Evolutionary conservation across 2,888 invertebrate species (phyloP).

Genomic region (Nomada ruficornis): DNA sequence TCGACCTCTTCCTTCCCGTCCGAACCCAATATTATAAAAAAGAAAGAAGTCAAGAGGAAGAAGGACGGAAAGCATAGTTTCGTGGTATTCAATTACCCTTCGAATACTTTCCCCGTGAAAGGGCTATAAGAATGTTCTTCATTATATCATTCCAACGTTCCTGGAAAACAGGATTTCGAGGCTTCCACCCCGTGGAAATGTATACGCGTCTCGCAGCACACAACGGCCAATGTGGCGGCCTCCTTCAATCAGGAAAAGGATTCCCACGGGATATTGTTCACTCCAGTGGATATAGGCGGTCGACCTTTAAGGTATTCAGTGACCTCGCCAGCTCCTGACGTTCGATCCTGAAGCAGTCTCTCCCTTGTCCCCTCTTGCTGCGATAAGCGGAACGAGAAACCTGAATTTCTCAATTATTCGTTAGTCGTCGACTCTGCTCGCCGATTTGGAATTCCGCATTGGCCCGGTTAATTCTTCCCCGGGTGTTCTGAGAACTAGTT

Average conservation of each 20-base stretch:
- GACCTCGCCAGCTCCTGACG: constrained; percentile 56
- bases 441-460: neutral
- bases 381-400: constrained; percentile 30
- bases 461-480: neutral
- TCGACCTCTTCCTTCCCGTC: constrained; percentile 21
- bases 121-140: neutral
- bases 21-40: neutral
- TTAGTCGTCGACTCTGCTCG: neutral
- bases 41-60: neutral
- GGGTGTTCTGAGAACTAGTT: neutral
- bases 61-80: neutral
- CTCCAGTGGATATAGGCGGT: constrained; percentile 58
- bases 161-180: constrained; percentile 34
- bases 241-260: constrained; percentile 62
- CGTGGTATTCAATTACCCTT: constrained; percentile 27
- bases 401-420: constrained; percentile 54
- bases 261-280: constrained; percentile 71
- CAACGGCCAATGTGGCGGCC: constrained; percentile 36
- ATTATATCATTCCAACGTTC: constrained; percentile 23
- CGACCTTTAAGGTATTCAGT: constrained; percentile 63
- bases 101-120: constrained; percentile 10
- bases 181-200: constrained; percentile 27
- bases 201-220: constrained; percentile 7
- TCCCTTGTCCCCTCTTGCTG: neutral
- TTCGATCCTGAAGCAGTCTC: constrained; percentile 44